Conservation (phyloP, 2,888 invertebrate species). For the Heteromurus nitidus region DNA sequence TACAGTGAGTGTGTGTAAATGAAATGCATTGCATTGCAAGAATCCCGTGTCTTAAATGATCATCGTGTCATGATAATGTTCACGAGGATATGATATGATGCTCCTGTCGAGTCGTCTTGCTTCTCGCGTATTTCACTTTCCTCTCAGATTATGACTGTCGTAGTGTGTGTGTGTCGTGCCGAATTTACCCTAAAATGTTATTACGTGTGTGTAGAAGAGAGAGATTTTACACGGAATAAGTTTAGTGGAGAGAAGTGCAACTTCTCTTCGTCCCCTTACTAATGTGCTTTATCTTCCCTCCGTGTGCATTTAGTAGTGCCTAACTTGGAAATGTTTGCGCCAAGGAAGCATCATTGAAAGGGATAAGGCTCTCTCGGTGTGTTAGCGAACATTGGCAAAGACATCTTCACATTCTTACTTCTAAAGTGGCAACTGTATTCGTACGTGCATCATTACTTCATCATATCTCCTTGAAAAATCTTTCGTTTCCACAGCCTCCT, state of each 20-base stretch:
- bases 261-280: neutral
- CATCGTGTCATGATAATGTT: slow-evolving; percentile 23
- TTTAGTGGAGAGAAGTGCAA: neutral
- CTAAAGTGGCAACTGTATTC: too few species aligned
- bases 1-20: slow-evolving; percentile 7
- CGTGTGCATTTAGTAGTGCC: neutral
- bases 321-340: too few species aligned
- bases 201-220: neutral
- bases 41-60: slow-evolving; percentile 20
- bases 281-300: slow-evolving; percentile 28
- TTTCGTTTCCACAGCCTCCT: neutral
- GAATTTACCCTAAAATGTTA: slow-evolving; percentile 29
- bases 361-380: too few species aligned
- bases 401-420: too few species aligned
- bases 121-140: neutral
- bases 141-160: neutral
- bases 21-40: slow-evolving; percentile 1
- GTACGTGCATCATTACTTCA: neutral
- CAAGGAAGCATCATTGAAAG: too few species aligned
- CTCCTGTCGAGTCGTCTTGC: neutral
- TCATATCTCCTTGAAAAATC: slow-evolving; percentile 22
- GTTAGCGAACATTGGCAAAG: too few species aligned
- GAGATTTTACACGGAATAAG: neutral
- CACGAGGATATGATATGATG: slow-evolving; percentile 13
- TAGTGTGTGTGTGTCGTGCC: neutral